Evolutionary conservation across 2,888 invertebrate genomes (phyloP).

Genomic region (Tetramorium bicarinatum): DNA sequence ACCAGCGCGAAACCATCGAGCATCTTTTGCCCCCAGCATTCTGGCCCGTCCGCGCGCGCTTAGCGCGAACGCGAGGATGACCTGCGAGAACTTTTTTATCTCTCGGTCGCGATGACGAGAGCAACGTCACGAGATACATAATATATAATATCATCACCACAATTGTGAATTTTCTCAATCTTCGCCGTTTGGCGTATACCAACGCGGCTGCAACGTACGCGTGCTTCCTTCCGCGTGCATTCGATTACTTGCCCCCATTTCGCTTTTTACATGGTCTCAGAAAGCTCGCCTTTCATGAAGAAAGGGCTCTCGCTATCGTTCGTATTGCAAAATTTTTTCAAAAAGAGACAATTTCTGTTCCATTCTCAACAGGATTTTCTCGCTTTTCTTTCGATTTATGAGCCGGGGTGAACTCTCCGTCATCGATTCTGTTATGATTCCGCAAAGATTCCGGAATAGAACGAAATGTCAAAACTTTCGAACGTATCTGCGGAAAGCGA

Average conservation of each 20-base stretch:
- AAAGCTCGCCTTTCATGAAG: neutral
- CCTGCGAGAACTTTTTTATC: conserved; percentile 13
- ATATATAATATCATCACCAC: neutral
- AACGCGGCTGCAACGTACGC: neutral
- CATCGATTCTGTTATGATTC: neutral
- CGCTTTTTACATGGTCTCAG: neutral
- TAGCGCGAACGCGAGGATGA: neutral
- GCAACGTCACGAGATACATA: neutral
- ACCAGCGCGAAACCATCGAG: neutral
- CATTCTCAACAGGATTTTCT: neutral
- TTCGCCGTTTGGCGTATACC: neutral
- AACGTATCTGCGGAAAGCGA: neutral
- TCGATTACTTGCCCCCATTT: neutral
- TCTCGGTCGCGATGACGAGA: neutral
- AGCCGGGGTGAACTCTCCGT: neutral
- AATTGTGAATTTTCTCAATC: neutral
- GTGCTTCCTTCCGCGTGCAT: neutral
- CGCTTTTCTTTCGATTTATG: neutral
- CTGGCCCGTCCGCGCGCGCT: neutral
- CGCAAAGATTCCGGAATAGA: neutral
- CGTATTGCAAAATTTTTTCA: neutral
- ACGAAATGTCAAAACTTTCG: neutral
- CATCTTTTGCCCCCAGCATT: neutral
- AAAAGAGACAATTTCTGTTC: neutral
- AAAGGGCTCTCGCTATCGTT: no score